Conservation (phyloP, 2,888 invertebrate species). For the Sepiola atlantica region DNA sequence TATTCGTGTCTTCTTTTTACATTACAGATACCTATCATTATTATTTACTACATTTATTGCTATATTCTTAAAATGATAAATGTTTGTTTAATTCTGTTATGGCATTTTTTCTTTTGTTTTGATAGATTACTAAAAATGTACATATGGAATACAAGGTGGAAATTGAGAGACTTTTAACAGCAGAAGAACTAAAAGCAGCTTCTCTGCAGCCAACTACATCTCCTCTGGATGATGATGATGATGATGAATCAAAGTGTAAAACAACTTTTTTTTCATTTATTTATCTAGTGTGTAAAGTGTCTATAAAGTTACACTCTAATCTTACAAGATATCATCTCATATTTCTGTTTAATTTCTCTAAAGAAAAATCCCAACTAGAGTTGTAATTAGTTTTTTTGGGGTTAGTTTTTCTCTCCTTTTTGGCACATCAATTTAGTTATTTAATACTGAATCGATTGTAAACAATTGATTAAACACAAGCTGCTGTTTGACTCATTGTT, state of each 20-base stretch:
- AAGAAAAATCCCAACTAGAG: background rate
- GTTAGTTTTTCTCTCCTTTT: too few species aligned
- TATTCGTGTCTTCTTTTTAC: too few species aligned
- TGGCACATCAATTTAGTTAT: too few species aligned
- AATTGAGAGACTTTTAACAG: constrained; percentile 67
- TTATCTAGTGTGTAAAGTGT: background rate
- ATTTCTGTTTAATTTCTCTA: background rate
- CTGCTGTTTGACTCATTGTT: too few species aligned
- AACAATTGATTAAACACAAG: too few species aligned
- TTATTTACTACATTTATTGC: background rate
- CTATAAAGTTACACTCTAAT: too few species aligned
- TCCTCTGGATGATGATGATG: background rate
- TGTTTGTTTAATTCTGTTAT: background rate
- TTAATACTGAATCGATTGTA: too few species aligned
- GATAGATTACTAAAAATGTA: constrained; percentile 66
- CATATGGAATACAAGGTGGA: constrained; percentile 75
- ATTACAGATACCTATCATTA: too few species aligned
- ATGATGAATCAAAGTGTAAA: background rate
- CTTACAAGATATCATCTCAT: too few species aligned
- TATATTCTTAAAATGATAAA: background rate
- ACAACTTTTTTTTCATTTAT: background rate
- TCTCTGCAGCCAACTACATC: background rate
- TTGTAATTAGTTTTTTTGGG: too few species aligned
- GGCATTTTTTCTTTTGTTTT: constrained; percentile 41
- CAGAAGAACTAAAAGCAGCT: constrained; percentile 59